Base-by-base conservation (phyloP, 2,888 invertebrate species). In the Caenorhabditis afra region DNA sequence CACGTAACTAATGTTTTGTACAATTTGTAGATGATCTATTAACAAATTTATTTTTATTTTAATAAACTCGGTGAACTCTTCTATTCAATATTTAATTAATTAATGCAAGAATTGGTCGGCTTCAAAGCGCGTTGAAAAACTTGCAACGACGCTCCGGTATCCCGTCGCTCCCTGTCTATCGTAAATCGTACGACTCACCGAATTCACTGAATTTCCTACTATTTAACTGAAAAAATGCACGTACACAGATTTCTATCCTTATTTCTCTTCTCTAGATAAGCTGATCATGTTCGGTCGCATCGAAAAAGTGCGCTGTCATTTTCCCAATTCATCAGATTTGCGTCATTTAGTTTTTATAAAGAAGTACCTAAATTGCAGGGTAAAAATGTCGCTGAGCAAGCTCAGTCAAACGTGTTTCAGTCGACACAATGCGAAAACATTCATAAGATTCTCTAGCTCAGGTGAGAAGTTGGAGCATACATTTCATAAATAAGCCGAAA, bases 341-440 rank as follows among this genome's bases (percentile, higher is more conserved):
- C 64, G 49, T 71, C 64, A 71, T 61, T 37, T 37, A 16, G n/a
- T n/a, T 45, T 61, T 11, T 5, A 50, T 62, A 18, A 18, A n/a
- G 29, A 20, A 3, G 7, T 29, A 29, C 29, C 29, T 29, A 55
- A 11, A 23, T 62, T 70, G 12, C 47, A 70, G 70, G 70, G 70
- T 70, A 61, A 74, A 65, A 67, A 78, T 78, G 78, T 78, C 78
- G 59, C 73, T 78, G 62, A 78, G 73, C 58, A 78, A 78, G 50
- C 20, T 78, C 35, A 67, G 61, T 45, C 71, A 71, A 58, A 59
- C 52, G 41, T 64, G 65, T 52, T 41, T 67, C 55, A 53, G 67
- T 50, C 67, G 70, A 23, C 70, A 65, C 41, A 50, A 71, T 20
- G 50, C 50, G 14, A 70, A 18, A 57, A 39, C 61, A 14, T 65